Base-by-base conservation (phyloP, 2,797 vertebrate genomes). In the Threskiornis aethiopicus region DNA sequence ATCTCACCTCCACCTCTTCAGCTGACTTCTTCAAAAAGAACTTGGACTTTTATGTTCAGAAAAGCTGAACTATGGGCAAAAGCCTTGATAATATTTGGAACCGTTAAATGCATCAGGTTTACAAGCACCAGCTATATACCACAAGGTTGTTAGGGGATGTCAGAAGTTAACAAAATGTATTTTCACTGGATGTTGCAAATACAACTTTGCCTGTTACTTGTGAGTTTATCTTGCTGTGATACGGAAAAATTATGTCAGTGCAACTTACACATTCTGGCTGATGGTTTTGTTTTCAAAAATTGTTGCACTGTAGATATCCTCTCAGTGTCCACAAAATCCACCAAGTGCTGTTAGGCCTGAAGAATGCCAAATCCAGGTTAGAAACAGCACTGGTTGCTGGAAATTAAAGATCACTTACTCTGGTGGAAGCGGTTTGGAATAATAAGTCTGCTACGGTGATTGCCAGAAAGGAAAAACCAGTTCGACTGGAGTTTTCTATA, bases 401-500 rank as follows among this genome's bases (percentile, higher is more conserved):
- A 78, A 93, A 75, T 44, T 19, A 87, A 78, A 51, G 65, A 91
- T 41, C 58, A 26, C 33, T 94, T 72, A 61, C 42, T 66, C 28
- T 4, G 1, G 39, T 86, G 80, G 72, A 93, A 88, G 79, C 41
- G 76, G 62, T 88, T 72, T 91, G 85, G 65, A 87, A 84, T 72
- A 93, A 8, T 31, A 77, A 59, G 31, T 78, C 41, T 91, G 69
- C 51, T 65, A 54, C 0, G 4, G 65, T 62, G 57, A 78, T 3
- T 93, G 42, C 58, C 91, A 90, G 59, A 93, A 95, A 91, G 42
- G 76, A 82, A 93, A 94, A 96, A 96, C 37, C 89, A 89, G 94
- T 96, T 89, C 94, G 92, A 95, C 87, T 71, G 65, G 84, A 91
- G 76, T 78, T 94, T 92, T 94, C 85, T 82, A 76, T 20, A 82